Evolutionary conservation across 2,888 invertebrate species (phyloP).

Genomic region (Pandemis corylana): DNA sequence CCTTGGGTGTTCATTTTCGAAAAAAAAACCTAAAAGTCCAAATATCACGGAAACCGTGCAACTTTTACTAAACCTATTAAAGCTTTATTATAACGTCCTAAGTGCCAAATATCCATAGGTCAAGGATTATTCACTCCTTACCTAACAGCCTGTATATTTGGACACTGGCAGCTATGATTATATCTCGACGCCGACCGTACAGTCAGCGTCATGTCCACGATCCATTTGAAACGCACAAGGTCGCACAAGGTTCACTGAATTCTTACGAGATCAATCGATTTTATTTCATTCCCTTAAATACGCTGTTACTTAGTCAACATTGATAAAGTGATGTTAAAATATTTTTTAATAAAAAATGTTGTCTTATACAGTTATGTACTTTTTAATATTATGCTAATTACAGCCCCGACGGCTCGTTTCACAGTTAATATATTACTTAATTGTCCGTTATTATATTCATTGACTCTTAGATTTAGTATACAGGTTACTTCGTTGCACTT

Average conservation of each 20-base stretch:
- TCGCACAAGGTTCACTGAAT: slow-evolving; percentile 58
- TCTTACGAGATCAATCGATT: slow-evolving; percentile 68
- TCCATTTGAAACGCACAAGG: slow-evolving; percentile 18
- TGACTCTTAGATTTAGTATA: slow-evolving; percentile 31
- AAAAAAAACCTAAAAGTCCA: too few species aligned
- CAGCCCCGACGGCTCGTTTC: slow-evolving; percentile 42
- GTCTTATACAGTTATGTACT: slow-evolving; percentile 72
- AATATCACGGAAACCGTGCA: too few species aligned
- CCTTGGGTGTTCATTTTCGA: too few species aligned
- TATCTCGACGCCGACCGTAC: too few species aligned
- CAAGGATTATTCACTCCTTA: too few species aligned
- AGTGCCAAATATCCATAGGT: too few species aligned
- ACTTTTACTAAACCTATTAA: too few species aligned
- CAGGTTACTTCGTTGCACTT: slow-evolving; percentile 38
- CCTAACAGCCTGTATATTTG: too few species aligned
- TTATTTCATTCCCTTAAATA: slow-evolving; percentile 47
- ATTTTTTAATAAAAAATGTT: slow-evolving; percentile 52
- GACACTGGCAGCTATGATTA: too few species aligned
- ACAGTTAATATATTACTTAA: slow-evolving; percentile 23
- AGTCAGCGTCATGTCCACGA: background rate
- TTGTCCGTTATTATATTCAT: slow-evolving; percentile 28
- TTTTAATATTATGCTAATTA: slow-evolving; percentile 71
- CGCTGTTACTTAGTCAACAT: slow-evolving; percentile 45
- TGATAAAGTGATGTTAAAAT: slow-evolving; percentile 38
- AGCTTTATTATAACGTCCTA: too few species aligned